These are phyloP conservation scores for Pharmacophagus antenor DNA, from an alignment of 2,888 invertebrate species.

Conservation along the genomic window DNA sequence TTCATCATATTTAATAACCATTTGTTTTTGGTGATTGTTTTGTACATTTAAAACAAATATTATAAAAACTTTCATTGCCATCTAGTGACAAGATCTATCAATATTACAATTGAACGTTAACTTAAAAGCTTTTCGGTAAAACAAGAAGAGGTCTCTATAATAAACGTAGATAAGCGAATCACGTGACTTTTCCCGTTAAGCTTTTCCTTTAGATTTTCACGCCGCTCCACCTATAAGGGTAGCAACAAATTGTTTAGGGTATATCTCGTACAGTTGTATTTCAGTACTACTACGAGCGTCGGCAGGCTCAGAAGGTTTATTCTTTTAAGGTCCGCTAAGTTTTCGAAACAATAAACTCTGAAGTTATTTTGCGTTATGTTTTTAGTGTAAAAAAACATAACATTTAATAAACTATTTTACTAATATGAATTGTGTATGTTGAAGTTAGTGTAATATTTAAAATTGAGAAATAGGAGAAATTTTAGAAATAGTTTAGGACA, in stretches of 20 bases:
- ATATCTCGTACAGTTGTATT: slow-evolving; percentile 49
- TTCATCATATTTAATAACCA: no score
- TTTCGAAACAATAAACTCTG: slow-evolving; percentile 46
- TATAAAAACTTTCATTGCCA: neutral
- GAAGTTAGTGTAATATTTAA: slow-evolving; percentile 23
- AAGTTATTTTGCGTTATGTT: slow-evolving; percentile 17
- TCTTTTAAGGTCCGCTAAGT: slow-evolving; percentile 40
- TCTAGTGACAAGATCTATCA: neutral
- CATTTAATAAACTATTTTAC: neutral
- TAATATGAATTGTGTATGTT: slow-evolving; percentile 6
- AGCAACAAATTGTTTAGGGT: slow-evolving; percentile 59
- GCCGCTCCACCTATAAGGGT: slow-evolving; percentile 53
- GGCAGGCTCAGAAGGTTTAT: slow-evolving; percentile 44
- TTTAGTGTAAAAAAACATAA: slow-evolving; percentile 2
- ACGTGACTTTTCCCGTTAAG: slow-evolving; percentile 49
- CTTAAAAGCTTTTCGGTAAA: neutral
- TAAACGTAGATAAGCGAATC: slow-evolving; percentile 42
- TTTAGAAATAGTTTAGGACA: slow-evolving; percentile 12
- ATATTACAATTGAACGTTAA: neutral
- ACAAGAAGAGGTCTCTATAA: slow-evolving; percentile 47
- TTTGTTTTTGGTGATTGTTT: no score
- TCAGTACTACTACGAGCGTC: slow-evolving; percentile 64
- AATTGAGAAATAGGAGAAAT: slow-evolving; percentile 4
- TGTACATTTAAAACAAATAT: no score
- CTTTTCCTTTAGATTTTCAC: slow-evolving; percentile 68